A percentile compares a stretch with the other conserved stretches of the same genome.
These are phyloP conservation scores for Actinopyga echinites DNA, from an alignment of 53 echinoderm and acorn worm genomes.

Conservation along the genomic window DNA sequence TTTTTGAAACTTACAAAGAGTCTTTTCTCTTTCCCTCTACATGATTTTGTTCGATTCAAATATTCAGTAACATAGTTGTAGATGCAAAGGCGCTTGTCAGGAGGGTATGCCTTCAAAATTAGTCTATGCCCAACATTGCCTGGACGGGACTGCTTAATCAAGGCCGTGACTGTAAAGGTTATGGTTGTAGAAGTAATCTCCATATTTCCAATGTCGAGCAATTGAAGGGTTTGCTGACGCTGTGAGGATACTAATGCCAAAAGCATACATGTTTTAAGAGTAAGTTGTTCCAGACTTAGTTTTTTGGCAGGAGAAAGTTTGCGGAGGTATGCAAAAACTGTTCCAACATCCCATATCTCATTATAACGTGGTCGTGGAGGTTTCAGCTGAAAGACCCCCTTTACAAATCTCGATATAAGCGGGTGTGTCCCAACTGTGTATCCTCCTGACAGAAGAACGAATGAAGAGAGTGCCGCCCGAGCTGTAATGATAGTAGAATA, in stretches of 20 bases:
- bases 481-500: slow-evolving; percentile 36
- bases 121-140: slow-evolving; percentile 22
- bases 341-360: slow-evolving; percentile 39
- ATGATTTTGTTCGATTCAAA: neutral
- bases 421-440: slow-evolving; percentile 23
- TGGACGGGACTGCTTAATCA: slow-evolving; percentile 23
- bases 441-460: neutral
- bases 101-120: slow-evolving; percentile 25
- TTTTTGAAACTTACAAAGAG: slow-evolving; percentile 37
- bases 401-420: slow-evolving; percentile 40
- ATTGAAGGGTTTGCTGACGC: slow-evolving; percentile 27
- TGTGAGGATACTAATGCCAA: slow-evolving; percentile 32
- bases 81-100: slow-evolving; percentile 36
- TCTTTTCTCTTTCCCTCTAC: slow-evolving; percentile 5
- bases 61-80: slow-evolving; percentile 35
- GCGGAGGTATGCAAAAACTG: slow-evolving; percentile 1
- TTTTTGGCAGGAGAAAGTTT: neutral
- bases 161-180: neutral
- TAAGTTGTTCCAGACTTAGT: neutral
- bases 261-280: slow-evolving; percentile 28
- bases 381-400: slow-evolving; percentile 40
- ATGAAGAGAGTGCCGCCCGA: slow-evolving; percentile 23
- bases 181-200: neutral
- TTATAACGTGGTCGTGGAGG: slow-evolving; percentile 45
- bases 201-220: neutral